Evolutionary conservation across 2,797 vertebrate species (phyloP).

Genomic region (Acomys russatus): DNA sequence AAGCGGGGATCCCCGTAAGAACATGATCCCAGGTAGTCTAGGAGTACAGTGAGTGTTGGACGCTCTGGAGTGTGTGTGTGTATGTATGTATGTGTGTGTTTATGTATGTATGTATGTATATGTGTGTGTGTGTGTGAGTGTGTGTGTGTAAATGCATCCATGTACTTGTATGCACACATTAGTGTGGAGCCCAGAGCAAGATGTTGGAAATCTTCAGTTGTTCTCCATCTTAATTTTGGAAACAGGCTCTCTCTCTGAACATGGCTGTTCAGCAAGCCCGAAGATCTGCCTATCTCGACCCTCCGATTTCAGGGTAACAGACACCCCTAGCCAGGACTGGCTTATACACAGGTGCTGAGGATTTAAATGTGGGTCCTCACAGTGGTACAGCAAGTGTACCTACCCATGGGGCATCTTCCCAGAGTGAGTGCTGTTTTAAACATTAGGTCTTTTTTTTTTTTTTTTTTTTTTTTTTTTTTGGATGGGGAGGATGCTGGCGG

Average conservation of each 20-base stretch:
- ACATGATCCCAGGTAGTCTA: fast-evolving
- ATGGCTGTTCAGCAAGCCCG: background rate
- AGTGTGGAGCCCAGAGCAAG: background rate
- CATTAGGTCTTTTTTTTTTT: fast-evolving
- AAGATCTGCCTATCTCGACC: background rate
- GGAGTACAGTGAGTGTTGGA: fast-evolving
- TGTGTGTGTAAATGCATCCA: background rate
- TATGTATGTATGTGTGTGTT: background rate
- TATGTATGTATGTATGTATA: background rate
- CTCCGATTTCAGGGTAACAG: background rate
- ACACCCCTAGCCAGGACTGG: background rate
- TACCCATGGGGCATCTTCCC: background rate
- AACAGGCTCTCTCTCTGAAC: background rate
- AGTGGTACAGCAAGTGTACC: too few relatives aligned
- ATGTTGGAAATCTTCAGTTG: too few relatives aligned
- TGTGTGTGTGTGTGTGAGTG: too few relatives aligned
- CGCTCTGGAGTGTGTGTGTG: background rate
- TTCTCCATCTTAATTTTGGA: background rate
- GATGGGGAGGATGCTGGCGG: background rate
- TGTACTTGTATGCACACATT: background rate
- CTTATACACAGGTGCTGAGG: background rate
- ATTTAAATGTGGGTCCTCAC: background rate
- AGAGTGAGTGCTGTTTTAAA: background rate
- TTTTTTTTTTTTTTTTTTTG: too few relatives aligned
- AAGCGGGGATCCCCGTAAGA: background rate